Base-by-base conservation (phyloP, 23 tunicate species). In the Trididemnum nubilum region DNA sequence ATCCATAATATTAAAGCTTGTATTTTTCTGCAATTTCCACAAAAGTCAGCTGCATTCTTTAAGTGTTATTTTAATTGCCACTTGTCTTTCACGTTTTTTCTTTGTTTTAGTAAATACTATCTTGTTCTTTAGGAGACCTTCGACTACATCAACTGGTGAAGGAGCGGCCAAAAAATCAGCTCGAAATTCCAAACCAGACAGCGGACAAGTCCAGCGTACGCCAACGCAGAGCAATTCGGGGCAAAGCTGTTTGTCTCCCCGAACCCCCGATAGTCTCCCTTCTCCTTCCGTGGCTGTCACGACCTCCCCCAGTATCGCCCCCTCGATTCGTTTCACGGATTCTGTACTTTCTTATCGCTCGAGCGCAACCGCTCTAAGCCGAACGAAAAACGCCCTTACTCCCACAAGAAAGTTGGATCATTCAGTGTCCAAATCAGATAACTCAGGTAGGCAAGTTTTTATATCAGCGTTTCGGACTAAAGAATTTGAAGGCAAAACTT, bases 291-390 rank as follows among this genome's bases (percentile, higher is more conserved):
- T 91, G 19, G 90, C 90, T 27, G 63, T 36, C 0, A 69, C 83
- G 2, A 86, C 97, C 30, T 91, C 97, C n/a, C 97, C 97, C 0
- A 91, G 97, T 63, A 67, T 77, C n/a, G 97, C 89, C 0, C 97
- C 97, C 0, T 85, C 97, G 1, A 91, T 91, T 22, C 97, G 89
- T 23, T 80, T 91, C 66, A 91, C 90, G 4, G 97, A 91, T 35
- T 91, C 97, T 3, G 97, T 91, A 2, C 84, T 91, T 12, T 91
- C 97, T 1, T 91, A 72, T 67, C 89, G 89, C 26, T 86, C 97
- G 27, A 81, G 65, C 36, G 97, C 97, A 0, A 91, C 90, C 12
- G 90, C 87, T 4, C 57, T 90, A 75, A 85, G 90, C 35, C 44
- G 90, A 26, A 67, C 71, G 0, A 60, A 38, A 60, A 83, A 73